Evolutionary conservation across 2,888 invertebrate genomes (phyloP), one percentile per base, ranked within the genome.

Genomic region (Chrysomela aeneicollis): DNA sequence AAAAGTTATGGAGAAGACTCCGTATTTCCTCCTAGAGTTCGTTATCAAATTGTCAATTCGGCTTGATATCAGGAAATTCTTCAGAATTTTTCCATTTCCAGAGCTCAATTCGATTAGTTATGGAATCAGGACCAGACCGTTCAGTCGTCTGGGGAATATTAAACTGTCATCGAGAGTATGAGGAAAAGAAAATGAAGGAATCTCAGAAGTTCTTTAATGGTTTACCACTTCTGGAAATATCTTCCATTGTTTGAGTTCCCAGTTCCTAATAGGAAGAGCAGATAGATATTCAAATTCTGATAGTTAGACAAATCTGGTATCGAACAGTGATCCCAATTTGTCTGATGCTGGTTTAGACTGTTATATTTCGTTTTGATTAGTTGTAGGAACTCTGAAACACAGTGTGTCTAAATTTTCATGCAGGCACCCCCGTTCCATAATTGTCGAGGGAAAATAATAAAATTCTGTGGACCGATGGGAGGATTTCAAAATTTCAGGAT

Each of bases 21-120:
- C 26, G 79, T 78, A 76, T 76, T 77, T 74, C 65, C 74, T 77
- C 77, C 75, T 76, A 77, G 75, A 77, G 76, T 77, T 74, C 77
- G 74, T 78, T 79, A 78, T 79, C 78, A 77, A 76, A 78, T 79
- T 79, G 78, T 73, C 78, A 78, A 79, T 78, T 78, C 77, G 77
- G 76, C 74, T 76, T 77, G 74, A 78, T 75, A 70, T 66, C 61
- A 63, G 68, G 63, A 61, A 69, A 73, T 73, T 71, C 64, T 63
- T 59, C 61, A 74, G 74, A 76, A 65, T 65, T 59, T 53, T 59
- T 61, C 54, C 61, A 65, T 54, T 77, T 74, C 74, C 70, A 73
- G 74, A 76, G 74, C 76, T 71, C 75, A 78, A 78, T 77, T 77
- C 74, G 77, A 78, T 78, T 76, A 77, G 76, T 76, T 77, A 76